Evolutionary conservation across 2,113 vertebrate species (phyloP), one percentile per base, ranked within the genome.

Genomic region (Falcunculus frontatus): DNA sequence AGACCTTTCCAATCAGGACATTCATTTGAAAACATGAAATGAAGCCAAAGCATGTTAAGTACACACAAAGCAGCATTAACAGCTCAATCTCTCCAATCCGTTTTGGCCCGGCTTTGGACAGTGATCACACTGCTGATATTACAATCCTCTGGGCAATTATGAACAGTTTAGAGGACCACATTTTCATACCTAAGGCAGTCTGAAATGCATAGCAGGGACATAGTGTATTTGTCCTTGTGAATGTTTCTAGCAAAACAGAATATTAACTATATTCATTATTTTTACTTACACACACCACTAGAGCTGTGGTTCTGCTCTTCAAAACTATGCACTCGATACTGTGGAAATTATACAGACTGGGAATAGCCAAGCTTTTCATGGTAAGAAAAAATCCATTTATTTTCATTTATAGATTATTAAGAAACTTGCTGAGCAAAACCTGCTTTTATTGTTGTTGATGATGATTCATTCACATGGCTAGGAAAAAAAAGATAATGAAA

Each of bases 351-450:
- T 44, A 59, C 1, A 76, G 35, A 69, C 4, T 64, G 20, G 49
- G 29, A 93, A 85, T 20, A 90, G 44, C 12, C 32, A 85, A 76
- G 29, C 10, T 84, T 70, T 83, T 65, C 72, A 62, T 11, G 3
- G 35, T 23, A 46, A 42, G 55, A 89, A 95, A 72, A 94, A 60
- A 81, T 10, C 65, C 1, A 84, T 87, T 91, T 84, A 7, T 91
- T 95, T 91, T 84, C 33, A 87, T 80, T 89, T 95, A 80, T 72
- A 74, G 9, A n/a, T 78, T 86, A 92, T 86, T 88, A 95, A 63
- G 72, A 86, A 80, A 74, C 42, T 83, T 83, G 75, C 75, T 80
- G 68, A 88, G 35, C 63, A 93, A 95, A 93, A 77, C 8, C 22
- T 89, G 68, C 47, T 84, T 77, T 92, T 90, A 50, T 67, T 93